Evolutionary conservation across 2,797 vertebrate species (phyloP).

Genomic region (Hozukius guyotensis): DNA sequence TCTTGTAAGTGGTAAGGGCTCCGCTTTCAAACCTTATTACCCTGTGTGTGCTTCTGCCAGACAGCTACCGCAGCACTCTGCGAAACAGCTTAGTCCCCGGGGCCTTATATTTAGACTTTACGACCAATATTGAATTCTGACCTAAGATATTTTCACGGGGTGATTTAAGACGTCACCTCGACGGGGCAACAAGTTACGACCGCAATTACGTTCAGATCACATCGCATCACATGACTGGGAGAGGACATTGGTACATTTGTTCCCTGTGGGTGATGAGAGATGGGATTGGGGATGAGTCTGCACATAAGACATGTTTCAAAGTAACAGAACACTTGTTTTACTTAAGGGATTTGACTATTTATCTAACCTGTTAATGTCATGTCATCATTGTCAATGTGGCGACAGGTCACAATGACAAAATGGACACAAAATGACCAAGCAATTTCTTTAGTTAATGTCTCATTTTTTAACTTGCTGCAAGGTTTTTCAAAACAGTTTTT

Average conservation of each 20-base stretch:
- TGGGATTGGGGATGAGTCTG: slow-evolving; percentile 13
- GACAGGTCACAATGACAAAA: slow-evolving; percentile 20
- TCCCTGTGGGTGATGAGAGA: slow-evolving; percentile 49
- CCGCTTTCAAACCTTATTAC: slow-evolving; percentile 40
- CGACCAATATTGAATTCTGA: slow-evolving; percentile 80
- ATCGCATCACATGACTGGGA: slow-evolving; percentile 48
- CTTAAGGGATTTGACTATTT: slow-evolving; percentile 24
- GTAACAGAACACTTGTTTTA: slow-evolving; percentile 20
- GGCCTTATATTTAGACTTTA: slow-evolving; percentile 83
- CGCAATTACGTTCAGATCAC: slow-evolving; percentile 44
- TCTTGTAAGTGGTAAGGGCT: slow-evolving; percentile 10
- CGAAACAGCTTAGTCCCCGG: slow-evolving; percentile 60
- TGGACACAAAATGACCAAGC: slow-evolving; percentile 13
- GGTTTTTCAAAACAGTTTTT: not conserved
- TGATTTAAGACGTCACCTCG: slow-evolving; percentile 67
- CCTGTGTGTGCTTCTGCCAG: slow-evolving; percentile 51
- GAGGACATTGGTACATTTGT: slow-evolving; percentile 48
- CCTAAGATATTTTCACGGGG: slow-evolving; percentile 63
- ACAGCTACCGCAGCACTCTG: slow-evolving; percentile 53
- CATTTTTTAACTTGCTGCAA: not conserved
- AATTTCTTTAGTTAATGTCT: not conserved
- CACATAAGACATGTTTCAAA: slow-evolving; percentile 13
- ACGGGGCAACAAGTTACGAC: slow-evolving; percentile 44
- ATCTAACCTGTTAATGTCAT: slow-evolving; percentile 18
- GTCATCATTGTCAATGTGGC: slow-evolving; percentile 17